Conservation (phyloP, 1,140 invertebrate species). For the Antheraea pernyi region DNA sequence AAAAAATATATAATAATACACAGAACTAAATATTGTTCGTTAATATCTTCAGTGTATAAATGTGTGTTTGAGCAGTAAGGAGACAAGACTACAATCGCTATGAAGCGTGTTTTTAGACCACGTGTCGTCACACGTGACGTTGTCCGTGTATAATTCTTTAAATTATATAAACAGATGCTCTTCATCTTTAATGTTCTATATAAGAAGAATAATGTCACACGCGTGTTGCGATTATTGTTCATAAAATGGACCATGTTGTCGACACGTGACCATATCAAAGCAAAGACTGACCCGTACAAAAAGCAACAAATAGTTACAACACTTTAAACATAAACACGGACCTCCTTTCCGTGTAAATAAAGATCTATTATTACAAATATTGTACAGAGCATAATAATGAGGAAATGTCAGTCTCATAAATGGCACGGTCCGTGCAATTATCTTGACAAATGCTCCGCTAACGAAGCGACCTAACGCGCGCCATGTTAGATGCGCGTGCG, state of each 20-base stretch:
- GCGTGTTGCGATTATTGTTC: constrained; percentile 14
- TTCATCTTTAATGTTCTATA: not conserved
- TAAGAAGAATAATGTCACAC: not conserved
- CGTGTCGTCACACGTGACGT: not conserved
- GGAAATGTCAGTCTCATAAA: constrained; percentile 58
- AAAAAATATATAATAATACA: no score
- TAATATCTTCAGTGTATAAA: no score
- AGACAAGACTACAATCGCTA: no score
- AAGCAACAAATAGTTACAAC: constrained; percentile 6
- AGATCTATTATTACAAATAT: constrained; percentile 9
- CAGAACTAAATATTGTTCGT: no score
- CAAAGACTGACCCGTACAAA: constrained; percentile 40
- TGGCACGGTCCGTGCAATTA: constrained; percentile 59
- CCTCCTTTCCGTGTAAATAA: not conserved
- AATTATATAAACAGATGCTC: not conserved
- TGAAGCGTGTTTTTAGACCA: not conserved
- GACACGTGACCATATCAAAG: constrained; percentile 57
- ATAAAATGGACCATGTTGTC: constrained; percentile 50
- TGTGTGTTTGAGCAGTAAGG: no score
- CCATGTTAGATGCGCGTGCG: constrained; percentile 52
- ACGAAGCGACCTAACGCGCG: constrained; percentile 53
- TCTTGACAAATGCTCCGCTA: constrained; percentile 69
- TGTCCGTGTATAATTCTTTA: not conserved
- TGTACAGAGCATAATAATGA: constrained; percentile 47
- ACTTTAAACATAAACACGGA: not conserved